Evolutionary conservation across 2,113 vertebrate species (phyloP).

Genomic region (Anhinga anhinga): DNA sequence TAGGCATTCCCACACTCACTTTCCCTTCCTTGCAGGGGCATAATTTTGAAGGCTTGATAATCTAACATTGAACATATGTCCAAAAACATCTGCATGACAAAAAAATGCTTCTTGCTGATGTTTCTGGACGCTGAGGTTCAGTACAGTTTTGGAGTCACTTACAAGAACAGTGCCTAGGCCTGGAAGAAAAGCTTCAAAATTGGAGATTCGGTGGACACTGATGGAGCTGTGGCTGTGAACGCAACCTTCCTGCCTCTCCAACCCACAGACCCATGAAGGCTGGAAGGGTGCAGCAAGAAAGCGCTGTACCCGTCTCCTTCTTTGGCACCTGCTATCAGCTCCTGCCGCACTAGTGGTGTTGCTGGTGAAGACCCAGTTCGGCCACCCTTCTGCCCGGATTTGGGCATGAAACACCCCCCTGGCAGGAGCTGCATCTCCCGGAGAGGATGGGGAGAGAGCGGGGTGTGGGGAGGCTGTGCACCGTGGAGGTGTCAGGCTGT

Average conservation of each 20-base stretch:
- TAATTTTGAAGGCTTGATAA: neutral
- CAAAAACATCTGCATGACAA: neutral
- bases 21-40: neutral
- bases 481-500: constrained; percentile 41
- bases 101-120: neutral
- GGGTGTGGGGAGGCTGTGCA: neutral
- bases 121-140: neutral
- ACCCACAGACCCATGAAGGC: neutral
- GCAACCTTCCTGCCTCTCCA: neutral
- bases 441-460: neutral
- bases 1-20: neutral
- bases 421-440: neutral
- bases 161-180: neutral
- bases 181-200: neutral
- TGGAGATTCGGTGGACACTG: accelerated
- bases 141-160: neutral
- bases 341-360: neutral
- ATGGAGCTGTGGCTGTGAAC: neutral
- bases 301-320: neutral
- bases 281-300: neutral
- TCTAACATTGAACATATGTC: neutral
- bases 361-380: neutral
- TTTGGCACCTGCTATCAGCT: neutral
- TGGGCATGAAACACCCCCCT: neutral
- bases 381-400: neutral